Evolutionary conservation across 2,113 vertebrate genomes (phyloP).

Genomic region (Rhizomys pruinosus): DNA sequence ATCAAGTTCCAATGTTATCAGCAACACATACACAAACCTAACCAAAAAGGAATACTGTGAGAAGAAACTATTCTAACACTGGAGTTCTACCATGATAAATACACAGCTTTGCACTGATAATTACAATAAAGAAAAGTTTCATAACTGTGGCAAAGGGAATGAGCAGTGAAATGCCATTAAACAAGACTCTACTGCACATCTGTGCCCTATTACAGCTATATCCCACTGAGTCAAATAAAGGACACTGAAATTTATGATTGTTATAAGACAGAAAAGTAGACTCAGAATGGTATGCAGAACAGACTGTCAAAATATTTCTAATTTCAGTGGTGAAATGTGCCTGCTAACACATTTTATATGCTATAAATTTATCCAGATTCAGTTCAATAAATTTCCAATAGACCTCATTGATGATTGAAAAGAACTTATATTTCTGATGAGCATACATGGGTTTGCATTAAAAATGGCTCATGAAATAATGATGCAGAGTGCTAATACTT

Average conservation of each 20-base stretch:
- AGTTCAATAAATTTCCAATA: constrained; percentile 83
- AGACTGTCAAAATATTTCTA: constrained; percentile 87
- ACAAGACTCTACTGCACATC: constrained; percentile 89
- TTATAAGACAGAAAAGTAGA: constrained; percentile 88
- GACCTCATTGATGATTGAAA: constrained; percentile 85
- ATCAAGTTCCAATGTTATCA: constrained; percentile 90
- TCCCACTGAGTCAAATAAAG: constrained; percentile 90
- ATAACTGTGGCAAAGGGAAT: constrained; percentile 88
- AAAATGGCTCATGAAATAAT: constrained; percentile 80
- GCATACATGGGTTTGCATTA: constrained; percentile 82
- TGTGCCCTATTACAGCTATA: constrained; percentile 89
- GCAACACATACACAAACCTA: constrained; percentile 90
- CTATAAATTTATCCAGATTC: constrained; percentile 84
- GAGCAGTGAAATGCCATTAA: constrained; percentile 89
- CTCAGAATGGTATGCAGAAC: constrained; percentile 88
- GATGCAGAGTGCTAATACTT: constrained; percentile 84
- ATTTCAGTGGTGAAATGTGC: constrained; percentile 86
- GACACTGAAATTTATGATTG: constrained; percentile 88
- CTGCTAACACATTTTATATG: constrained; percentile 87
- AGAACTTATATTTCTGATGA: constrained; percentile 81
- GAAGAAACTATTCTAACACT: constrained; percentile 88
- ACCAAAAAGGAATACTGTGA: constrained; percentile 88
- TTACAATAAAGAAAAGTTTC: constrained; percentile 89
- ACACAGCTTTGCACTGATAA: constrained; percentile 89
- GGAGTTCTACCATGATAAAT: constrained; percentile 90